Percentiles rank a stretch among this genome's conserved stretches.
phyloP scores from a whole-genome alignment of 1,140 invertebrate species.

The Ceratoteleas bidentatus region DNA sequence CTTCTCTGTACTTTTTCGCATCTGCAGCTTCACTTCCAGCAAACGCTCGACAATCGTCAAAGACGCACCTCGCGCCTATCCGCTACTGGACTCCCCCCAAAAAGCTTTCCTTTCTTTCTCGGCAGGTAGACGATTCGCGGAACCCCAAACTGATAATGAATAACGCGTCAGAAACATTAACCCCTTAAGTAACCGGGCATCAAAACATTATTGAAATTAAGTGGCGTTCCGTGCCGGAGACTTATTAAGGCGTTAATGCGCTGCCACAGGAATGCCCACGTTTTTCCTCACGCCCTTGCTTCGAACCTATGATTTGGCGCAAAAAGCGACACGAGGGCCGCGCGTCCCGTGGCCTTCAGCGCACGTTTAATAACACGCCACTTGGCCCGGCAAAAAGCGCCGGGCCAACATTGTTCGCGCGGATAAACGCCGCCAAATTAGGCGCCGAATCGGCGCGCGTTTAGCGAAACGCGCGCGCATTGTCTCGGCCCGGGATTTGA shows the following conservation, averaged over 20 bases:
- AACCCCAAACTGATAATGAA: slow-evolving; percentile 14
- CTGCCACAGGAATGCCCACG: slow-evolving; percentile 24
- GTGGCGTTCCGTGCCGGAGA: slow-evolving; percentile 25
- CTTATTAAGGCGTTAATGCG: slow-evolving; percentile 47
- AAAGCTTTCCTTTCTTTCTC: not conserved
- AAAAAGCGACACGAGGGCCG: slow-evolving; percentile 21
- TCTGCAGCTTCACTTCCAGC: too few relatives aligned
- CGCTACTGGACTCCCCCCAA: too few relatives aligned
- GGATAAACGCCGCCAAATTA: slow-evolving; percentile 12
- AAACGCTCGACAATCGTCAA: too few relatives aligned
- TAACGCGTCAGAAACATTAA: slow-evolving; percentile 34
- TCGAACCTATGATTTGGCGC: slow-evolving; percentile 37
- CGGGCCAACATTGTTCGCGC: slow-evolving; percentile 4
- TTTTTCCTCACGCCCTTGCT: slow-evolving; percentile 8
- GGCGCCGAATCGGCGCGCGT: not conserved
- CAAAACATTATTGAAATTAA: slow-evolving; percentile 58
- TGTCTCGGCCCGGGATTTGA: slow-evolving; percentile 24
- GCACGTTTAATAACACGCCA: slow-evolving; percentile 41
- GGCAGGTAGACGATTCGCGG: not conserved
- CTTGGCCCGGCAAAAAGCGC: slow-evolving; percentile 5
- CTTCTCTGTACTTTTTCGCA: too few relatives aligned
- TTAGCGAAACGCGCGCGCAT: not conserved
- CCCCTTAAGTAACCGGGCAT: slow-evolving; percentile 33
- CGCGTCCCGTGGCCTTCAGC: slow-evolving; percentile 1
- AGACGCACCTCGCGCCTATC: too few relatives aligned